Evolutionary conservation across 2,888 invertebrate genomes (phyloP).

Genomic region (Caradrina kadenii): DNA sequence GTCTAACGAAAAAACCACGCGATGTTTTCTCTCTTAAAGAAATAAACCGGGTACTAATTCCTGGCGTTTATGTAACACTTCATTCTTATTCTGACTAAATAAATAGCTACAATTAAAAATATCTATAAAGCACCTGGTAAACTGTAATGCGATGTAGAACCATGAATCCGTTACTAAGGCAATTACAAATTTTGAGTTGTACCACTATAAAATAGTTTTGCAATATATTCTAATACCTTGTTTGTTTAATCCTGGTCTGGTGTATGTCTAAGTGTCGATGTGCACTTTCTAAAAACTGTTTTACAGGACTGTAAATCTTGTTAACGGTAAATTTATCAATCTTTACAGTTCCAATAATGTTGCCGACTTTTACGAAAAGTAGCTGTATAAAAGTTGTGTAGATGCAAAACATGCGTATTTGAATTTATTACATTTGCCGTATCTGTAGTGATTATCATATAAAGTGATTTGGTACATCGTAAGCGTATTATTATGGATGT

Average conservation of each 20-base stretch:
- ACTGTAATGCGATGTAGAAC: slow-evolving; percentile 11
- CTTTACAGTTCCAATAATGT: slow-evolving; percentile 35
- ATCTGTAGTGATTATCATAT: slow-evolving; percentile 33
- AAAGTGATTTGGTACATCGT: slow-evolving; percentile 29
- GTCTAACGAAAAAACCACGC: neutral
- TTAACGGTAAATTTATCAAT: slow-evolving; percentile 48
- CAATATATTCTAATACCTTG: slow-evolving; percentile 38
- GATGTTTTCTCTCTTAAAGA: neutral
- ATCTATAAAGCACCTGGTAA: slow-evolving; percentile 21
- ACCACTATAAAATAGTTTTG: slow-evolving; percentile 6
- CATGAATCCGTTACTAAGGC: slow-evolving; percentile 28
- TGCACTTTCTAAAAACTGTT: slow-evolving; percentile 48
- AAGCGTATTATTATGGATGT: slow-evolving; percentile 20
- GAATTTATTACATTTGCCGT: slow-evolving; percentile 16
- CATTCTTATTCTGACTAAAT: slow-evolving; percentile 27
- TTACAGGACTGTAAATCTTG: slow-evolving; percentile 46
- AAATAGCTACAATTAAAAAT: slow-evolving; percentile 14
- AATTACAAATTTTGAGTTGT: slow-evolving; percentile 32
- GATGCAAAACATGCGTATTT: slow-evolving; percentile 22
- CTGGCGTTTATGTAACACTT: slow-evolving; percentile 19
- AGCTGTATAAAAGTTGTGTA: neutral
- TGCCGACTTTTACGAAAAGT: slow-evolving; percentile 21
- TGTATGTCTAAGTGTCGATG: slow-evolving; percentile 41
- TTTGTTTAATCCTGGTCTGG: slow-evolving; percentile 46
- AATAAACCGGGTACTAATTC: slow-evolving; percentile 14